Evolutionary conservation across 2,113 vertebrate genomes (phyloP), one percentile per base, ranked within the genome.

Genomic region (Colossoma macropomum): DNA sequence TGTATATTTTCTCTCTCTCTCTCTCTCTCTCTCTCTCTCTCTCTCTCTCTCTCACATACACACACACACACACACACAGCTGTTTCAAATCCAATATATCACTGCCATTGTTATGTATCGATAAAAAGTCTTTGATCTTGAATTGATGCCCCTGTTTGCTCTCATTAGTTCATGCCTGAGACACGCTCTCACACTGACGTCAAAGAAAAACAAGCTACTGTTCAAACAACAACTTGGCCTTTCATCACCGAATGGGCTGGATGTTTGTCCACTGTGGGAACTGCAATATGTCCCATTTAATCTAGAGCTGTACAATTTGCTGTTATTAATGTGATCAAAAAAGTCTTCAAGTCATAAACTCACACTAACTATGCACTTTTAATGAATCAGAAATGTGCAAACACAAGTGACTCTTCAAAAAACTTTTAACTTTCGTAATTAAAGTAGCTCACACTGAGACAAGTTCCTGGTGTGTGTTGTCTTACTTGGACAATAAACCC

Each of bases 251-350:
- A 25, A 62, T 27, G n/a, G 12, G 9, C 59, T 12, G 59, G n/a
- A 62, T 62, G 60, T 48, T 82, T 66, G 59, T 38, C 15, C 56
- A 54, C 28, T 50, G 59, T 62, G 59, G 23, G n/a, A 62, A 62
- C 8, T 11, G n/a, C 25, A 12, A 11, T 6, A 25, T 62, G 59
- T 25, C n/a, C 2, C n/a, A 27, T 62, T 27, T 62, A n/a, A 27
- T 25, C 9, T 1, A 5, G 54, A 59, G 21, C 54, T 13, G 11
- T 5, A 13, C 1, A 25, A 60, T 60, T 60, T 4, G n/a, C n/a
- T 23, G 2, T 54, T 6, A 25, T 60, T 56, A n/a, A 2, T 60
- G 56, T 60, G 59, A 62, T 16, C 2, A 21, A 21, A 59, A 59
- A 6, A 45, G 9, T 11, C 41, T 8, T 11, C 41, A 11, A n/a